phyloP scores from a whole-genome alignment of 2,113 vertebrate genomes.

The Irena cyanogastra region DNA sequence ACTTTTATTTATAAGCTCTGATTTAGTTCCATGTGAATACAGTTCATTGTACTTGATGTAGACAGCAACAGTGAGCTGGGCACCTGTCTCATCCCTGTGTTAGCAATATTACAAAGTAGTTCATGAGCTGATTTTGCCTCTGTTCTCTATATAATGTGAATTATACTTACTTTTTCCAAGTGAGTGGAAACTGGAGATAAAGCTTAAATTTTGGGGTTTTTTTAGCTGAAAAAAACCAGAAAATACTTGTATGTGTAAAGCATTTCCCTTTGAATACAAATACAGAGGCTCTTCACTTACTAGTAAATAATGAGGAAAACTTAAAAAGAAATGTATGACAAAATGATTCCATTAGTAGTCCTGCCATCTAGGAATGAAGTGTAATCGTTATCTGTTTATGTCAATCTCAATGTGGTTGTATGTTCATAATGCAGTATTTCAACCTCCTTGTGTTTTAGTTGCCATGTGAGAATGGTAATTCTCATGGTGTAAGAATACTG shows the following conservation, averaged over 20 bases:
- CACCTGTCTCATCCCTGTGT: background rate
- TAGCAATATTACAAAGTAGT: background rate
- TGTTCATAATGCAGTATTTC: background rate
- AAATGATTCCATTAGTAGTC: background rate
- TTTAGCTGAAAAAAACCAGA: background rate
- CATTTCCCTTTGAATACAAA: background rate
- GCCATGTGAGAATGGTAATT: background rate
- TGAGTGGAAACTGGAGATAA: background rate
- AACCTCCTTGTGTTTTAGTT: background rate
- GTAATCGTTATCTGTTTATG: background rate
- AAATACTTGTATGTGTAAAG: background rate
- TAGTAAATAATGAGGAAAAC: background rate
- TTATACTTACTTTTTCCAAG: background rate
- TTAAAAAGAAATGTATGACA: background rate
- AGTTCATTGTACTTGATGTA: background rate
- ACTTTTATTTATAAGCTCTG: background rate
- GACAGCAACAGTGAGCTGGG: background rate
- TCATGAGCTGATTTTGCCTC: background rate
- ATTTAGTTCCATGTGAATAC: background rate
- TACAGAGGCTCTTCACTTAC: background rate
- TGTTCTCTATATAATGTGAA: background rate
- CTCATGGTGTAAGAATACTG: background rate
- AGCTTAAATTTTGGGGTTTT: fast-evolving
- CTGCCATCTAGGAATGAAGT: background rate
- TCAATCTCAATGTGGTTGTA: background rate